Percentiles rank a stretch among this genome's conserved stretches.
Evolutionary conservation across 2,113 vertebrate genomes (phyloP).

Genomic region (Sardina pilchardus): DNA sequence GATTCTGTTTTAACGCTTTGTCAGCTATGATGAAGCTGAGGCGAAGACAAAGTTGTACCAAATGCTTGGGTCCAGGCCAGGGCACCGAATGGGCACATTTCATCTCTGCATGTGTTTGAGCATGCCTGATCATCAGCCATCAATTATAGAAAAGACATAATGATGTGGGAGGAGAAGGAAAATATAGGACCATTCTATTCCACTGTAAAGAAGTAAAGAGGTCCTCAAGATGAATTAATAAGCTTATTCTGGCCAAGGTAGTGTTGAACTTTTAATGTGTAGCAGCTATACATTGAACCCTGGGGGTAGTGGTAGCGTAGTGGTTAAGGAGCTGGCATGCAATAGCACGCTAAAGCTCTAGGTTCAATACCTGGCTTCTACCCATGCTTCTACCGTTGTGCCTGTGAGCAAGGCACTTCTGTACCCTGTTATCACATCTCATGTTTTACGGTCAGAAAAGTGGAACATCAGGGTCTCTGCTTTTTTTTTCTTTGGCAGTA

Average conservation of each 20-base stretch:
- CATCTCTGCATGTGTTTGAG: neutral
- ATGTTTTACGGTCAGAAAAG: neutral
- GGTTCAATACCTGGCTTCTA: too few species aligned
- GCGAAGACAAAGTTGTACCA: too few species aligned
- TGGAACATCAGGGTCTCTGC: neutral
- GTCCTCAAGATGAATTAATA: neutral
- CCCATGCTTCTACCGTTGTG: too few species aligned
- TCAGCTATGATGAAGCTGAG: neutral
- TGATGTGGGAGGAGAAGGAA: neutral
- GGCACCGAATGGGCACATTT: neutral
- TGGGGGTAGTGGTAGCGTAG: too few species aligned
- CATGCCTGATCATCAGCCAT: neutral
- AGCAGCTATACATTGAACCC: too few species aligned
- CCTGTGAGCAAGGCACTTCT: too few species aligned
- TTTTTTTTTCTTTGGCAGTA: slow-evolving; percentile 64
- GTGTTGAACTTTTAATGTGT: neutral
- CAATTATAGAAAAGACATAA: neutral
- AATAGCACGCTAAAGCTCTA: too few species aligned
- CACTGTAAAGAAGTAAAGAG: neutral
- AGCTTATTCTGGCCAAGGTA: neutral
- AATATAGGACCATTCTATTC: neutral
- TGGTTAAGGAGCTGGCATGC: too few species aligned
- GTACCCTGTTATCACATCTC: neutral
- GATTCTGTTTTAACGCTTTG: neutral
- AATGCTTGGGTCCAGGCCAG: neutral